Evolutionary conservation across 2,888 invertebrate genomes (phyloP).

Genomic region (Nycteola revayana): DNA sequence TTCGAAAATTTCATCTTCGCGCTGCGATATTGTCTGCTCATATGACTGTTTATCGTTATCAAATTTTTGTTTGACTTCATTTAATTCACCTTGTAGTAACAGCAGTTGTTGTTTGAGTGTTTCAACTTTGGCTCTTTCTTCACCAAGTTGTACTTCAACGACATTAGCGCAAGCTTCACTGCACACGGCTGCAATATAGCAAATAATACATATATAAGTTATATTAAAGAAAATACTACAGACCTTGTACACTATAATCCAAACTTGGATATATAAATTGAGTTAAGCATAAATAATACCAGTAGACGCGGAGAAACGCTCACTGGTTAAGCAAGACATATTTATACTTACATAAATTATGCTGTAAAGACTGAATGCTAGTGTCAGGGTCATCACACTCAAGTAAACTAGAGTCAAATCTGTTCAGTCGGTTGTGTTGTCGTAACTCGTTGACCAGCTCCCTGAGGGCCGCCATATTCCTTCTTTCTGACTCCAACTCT

Average conservation of each 20-base stretch:
- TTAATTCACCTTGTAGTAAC: constrained; percentile 45
- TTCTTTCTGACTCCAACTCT: constrained; percentile 55
- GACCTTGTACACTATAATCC: too few species aligned
- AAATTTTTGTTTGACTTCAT: neutral
- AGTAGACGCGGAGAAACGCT: too few species aligned
- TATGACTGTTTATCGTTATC: constrained; percentile 23
- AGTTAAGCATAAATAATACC: too few species aligned
- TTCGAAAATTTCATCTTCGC: constrained; percentile 52
- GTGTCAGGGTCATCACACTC: constrained; percentile 70
- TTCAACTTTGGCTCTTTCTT: constrained; percentile 65
- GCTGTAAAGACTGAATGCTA: constrained; percentile 52
- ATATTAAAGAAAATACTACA: too few species aligned
- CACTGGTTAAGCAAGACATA: neutral
- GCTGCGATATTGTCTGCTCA: constrained; percentile 45
- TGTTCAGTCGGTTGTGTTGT: constrained; percentile 58
- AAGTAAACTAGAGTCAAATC: constrained; percentile 56
- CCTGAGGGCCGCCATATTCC: constrained; percentile 42
- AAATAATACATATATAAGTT: constrained; percentile 1
- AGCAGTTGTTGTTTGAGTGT: constrained; percentile 59
- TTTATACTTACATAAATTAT: constrained; percentile 63
- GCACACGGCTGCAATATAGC: constrained; percentile 47
- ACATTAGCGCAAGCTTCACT: constrained; percentile 71
- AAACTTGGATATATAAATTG: too few species aligned
- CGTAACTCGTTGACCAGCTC: constrained; percentile 60
- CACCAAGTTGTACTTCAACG: constrained; percentile 68